These are phyloP conservation scores for Athalia rosae DNA, from an alignment of 2,888 invertebrate species.

Conservation along the genomic window DNA sequence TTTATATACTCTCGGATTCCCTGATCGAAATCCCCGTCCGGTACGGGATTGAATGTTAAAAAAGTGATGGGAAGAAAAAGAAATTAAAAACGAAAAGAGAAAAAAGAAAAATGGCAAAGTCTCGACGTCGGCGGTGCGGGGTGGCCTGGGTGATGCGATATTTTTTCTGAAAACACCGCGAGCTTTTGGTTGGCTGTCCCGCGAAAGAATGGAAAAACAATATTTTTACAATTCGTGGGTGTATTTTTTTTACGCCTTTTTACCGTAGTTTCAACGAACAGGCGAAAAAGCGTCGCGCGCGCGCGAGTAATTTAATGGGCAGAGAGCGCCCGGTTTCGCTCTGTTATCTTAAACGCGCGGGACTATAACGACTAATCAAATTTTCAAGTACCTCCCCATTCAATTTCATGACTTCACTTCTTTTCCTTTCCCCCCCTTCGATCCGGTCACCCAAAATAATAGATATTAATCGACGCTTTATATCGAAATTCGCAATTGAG, in stretches of 20 bases:
- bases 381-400: conserved; percentile 28
- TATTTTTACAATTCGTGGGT: conserved; percentile 68
- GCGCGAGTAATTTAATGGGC: conserved; percentile 19
- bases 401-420: neutral
- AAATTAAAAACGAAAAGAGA: neutral
- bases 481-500: conserved; percentile 13
- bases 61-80: neutral
- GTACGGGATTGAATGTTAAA: too few species aligned
- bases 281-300: neutral
- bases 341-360: conserved; percentile 33
- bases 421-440: neutral
- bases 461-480: conserved; percentile 35
- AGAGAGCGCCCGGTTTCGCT: neutral
- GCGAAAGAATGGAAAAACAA: conserved; percentile 72
- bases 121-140: neutral
- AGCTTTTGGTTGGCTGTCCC: conserved; percentile 49
- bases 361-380: conserved; percentile 21
- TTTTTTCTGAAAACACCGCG: conserved; percentile 71
- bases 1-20: too few species aligned
- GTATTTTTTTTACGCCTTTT: conserved; percentile 50
- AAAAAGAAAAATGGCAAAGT: neutral
- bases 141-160: conserved; percentile 55
- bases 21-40: too few species aligned
- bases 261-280: conserved; percentile 49
- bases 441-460: conserved; percentile 3